Base-by-base conservation (phyloP, 2,888 invertebrate genomes). In the Vandiemenella viatica region DNA sequence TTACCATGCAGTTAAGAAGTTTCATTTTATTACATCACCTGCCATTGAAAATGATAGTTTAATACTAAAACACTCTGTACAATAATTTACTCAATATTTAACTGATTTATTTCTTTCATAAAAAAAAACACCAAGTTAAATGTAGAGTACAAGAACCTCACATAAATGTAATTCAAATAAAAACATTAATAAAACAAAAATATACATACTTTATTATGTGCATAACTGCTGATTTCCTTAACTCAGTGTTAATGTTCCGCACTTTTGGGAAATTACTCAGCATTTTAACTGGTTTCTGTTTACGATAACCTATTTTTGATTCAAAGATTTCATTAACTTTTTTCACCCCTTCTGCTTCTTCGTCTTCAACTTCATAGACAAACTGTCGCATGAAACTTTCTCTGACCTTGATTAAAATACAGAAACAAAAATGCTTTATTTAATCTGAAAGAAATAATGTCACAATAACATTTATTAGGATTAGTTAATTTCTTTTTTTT, bases 321-420 rank as follows among this genome's bases (percentile, higher is more conserved):
- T 83, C 83, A 61, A 78, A 79, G 16, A 76, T 75, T 62, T 81
- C 81, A 43, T 65, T 67, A 21, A 68, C 67, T 60, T 73, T 75
- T 55, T 73, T 74, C 16, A 69, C 67, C 43, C 67, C 70, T 42
- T 75, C 76, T 21, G 69, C 67, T 62, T 88, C 88, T 47, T 88
- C 88, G 21, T 81, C 83, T 61, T 88, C 88, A 47, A 84, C 79
- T 62, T 90, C 90, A 58, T 83, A 83, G 1, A 93, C 88, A 67
- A 98, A 98, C 66, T 96, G 95, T 6, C 95, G 78, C 88, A 98
- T 96, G 66, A 99, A 98, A 58, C 96, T 97, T 66, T 99, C 98
- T 37, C 98, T 79, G 3, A 93, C 86, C 80, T 84, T 54, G 48
- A 57, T 59, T 45, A 49, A 38, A 16, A 50, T 18, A n/a, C n/a